These are phyloP conservation scores for Erannis defoliaria DNA, from an alignment of 2,888 invertebrate genomes.

Conservation along the genomic window DNA sequence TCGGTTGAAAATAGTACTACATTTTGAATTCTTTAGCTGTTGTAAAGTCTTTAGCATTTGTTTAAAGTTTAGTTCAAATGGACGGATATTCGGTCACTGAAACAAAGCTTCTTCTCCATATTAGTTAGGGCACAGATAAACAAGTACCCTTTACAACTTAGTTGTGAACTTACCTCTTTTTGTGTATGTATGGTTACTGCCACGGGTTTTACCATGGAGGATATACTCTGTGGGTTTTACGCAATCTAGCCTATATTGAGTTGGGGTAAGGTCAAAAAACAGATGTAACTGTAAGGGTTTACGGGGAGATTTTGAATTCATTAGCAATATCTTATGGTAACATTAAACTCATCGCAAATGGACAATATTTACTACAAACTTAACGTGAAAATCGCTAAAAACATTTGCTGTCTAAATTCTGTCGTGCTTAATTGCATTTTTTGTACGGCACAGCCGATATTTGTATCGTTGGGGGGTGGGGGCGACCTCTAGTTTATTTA, in stretches of 20 bases:
- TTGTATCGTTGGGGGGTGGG: no score
- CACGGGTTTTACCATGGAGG: not conserved
- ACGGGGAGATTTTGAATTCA: no score
- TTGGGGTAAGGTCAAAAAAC: constrained; percentile 8
- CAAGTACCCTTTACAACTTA: constrained; percentile 17
- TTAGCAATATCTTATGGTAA: no score
- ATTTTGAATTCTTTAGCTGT: not conserved
- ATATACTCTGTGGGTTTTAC: no score
- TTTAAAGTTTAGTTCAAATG: constrained; percentile 4
- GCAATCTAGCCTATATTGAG: not conserved
- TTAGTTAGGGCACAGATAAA: constrained; percentile 24
- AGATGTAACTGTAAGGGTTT: not conserved
- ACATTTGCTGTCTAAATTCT: no score
- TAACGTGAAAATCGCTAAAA: no score
- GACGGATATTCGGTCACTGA: constrained; percentile 1
- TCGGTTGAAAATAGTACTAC: no score
- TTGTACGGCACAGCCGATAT: no score
- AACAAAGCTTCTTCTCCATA: constrained; percentile 1
- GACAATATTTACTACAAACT: no score
- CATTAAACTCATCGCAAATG: no score
- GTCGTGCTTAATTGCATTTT: no score
- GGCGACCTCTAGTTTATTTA: no score
- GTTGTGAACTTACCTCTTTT: constrained; percentile 14
- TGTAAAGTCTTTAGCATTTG: not conserved
- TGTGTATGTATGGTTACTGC: not conserved